Evolutionary conservation across 2,888 invertebrate species (phyloP).

Genomic region (Idaea dimidiata): DNA sequence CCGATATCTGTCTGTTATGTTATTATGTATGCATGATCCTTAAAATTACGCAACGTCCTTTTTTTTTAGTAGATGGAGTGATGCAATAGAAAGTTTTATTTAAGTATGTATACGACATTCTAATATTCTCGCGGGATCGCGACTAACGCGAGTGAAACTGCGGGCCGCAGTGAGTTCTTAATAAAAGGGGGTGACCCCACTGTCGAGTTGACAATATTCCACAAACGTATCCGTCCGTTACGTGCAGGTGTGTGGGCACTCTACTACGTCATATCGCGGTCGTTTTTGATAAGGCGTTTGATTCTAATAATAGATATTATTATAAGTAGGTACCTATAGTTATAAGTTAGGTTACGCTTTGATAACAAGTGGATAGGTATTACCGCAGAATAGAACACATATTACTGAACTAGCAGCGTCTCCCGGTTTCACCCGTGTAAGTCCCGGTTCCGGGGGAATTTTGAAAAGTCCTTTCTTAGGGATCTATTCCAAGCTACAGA

Average conservation of each 20-base stretch:
- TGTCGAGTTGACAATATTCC: neutral
- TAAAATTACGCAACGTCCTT: constrained; percentile 7
- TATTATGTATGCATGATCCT: constrained; percentile 6
- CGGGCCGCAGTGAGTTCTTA: neutral
- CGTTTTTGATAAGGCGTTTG: neutral
- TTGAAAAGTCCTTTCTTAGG: too few species aligned
- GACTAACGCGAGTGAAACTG: neutral
- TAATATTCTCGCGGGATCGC: too few species aligned
- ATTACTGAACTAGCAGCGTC: too few species aligned
- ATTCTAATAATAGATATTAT: neutral
- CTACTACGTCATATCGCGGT: neutral
- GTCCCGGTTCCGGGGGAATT: too few species aligned
- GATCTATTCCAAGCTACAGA: too few species aligned
- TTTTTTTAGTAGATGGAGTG: constrained; percentile 5
- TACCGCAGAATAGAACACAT: too few species aligned
- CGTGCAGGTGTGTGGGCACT: neutral
- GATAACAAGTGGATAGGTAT: too few species aligned
- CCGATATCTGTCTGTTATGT: too few species aligned
- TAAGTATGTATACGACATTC: neutral
- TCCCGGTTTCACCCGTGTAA: too few species aligned
- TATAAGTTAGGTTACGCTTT: neutral
- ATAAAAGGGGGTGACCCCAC: neutral
- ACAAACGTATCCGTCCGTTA: neutral
- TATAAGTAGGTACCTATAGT: neutral
- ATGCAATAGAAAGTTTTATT: neutral